Evolutionary conservation across 2,113 vertebrate genomes (phyloP).

Genomic region (Amblyornis subalaris): DNA sequence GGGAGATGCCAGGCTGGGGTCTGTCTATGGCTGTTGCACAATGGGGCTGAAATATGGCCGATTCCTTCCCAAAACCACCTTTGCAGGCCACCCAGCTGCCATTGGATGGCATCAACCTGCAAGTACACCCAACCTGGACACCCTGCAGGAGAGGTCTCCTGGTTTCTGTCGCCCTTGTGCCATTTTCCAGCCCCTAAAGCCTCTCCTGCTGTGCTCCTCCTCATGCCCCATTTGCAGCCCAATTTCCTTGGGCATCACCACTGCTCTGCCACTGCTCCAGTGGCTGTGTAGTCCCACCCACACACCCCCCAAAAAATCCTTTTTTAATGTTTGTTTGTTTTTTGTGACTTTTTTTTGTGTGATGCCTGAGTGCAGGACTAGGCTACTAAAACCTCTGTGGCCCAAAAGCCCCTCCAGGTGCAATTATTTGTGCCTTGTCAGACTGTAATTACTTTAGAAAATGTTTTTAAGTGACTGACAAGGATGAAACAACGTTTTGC

Average conservation of each 20-base stretch:
- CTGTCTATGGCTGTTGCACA: background rate
- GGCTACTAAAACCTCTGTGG: background rate
- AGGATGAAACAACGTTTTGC: constrained; percentile 14
- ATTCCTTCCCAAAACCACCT: background rate
- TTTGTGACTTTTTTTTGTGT: background rate
- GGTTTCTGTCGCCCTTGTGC: background rate
- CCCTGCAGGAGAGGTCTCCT: background rate
- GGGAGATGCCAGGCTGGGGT: background rate
- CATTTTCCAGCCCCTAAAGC: background rate
- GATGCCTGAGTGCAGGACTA: background rate
- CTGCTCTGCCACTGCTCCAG: background rate
- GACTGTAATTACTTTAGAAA: constrained; percentile 39
- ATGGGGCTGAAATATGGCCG: background rate
- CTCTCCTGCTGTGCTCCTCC: background rate
- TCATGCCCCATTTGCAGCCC: background rate
- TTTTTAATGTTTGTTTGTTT: background rate
- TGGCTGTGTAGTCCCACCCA: background rate
- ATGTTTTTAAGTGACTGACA: constrained; percentile 54
- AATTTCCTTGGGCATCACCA: background rate
- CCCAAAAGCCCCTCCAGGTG: constrained; percentile 36
- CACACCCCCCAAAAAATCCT: accelerated
- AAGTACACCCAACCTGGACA: background rate
- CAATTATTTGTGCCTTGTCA: constrained; percentile 60
- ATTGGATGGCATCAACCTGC: constrained; percentile 26
- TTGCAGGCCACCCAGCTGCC: constrained; percentile 1